Evolutionary conservation across 2,113 vertebrate genomes (phyloP).

Genomic region (Serilophus lunatus): DNA sequence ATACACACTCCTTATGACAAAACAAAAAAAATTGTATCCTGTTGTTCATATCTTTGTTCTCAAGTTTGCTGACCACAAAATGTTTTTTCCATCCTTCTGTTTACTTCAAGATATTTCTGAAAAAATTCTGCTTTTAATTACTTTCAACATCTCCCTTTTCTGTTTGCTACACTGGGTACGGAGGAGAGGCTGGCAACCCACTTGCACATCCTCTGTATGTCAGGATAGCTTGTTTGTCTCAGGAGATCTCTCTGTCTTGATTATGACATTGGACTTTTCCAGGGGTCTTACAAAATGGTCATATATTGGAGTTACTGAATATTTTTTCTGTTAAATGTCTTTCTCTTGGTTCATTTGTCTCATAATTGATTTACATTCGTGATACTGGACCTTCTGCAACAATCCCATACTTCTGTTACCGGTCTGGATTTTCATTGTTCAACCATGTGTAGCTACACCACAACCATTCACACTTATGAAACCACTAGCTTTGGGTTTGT

Average conservation of each 20-base stretch:
- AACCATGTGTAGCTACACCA: background rate
- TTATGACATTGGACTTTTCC: background rate
- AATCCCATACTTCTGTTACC: fast-evolving
- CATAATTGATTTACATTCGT: background rate
- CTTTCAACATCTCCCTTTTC: background rate
- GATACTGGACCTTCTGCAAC: background rate
- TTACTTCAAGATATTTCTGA: background rate
- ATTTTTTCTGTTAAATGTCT: background rate
- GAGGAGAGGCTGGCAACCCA: background rate
- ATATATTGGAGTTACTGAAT: background rate
- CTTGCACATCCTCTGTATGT: background rate
- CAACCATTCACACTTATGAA: background rate
- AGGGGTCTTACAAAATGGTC: background rate
- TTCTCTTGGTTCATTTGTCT: background rate
- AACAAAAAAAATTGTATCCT: background rate
- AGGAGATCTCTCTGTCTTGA: background rate
- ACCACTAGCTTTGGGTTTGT: background rate
- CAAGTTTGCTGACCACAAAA: background rate
- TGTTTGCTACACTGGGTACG: background rate
- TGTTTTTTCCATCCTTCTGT: background rate
- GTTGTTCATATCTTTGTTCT: background rate
- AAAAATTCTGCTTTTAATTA: background rate
- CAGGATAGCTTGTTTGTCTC: background rate
- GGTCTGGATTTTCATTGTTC: background rate
- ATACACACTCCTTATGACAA: background rate